Percentiles rank a stretch among this genome's conserved stretches.
phyloP scores from a whole-genome alignment of 2,888 invertebrate genomes.

The Meiosimyza decipiens region DNA sequence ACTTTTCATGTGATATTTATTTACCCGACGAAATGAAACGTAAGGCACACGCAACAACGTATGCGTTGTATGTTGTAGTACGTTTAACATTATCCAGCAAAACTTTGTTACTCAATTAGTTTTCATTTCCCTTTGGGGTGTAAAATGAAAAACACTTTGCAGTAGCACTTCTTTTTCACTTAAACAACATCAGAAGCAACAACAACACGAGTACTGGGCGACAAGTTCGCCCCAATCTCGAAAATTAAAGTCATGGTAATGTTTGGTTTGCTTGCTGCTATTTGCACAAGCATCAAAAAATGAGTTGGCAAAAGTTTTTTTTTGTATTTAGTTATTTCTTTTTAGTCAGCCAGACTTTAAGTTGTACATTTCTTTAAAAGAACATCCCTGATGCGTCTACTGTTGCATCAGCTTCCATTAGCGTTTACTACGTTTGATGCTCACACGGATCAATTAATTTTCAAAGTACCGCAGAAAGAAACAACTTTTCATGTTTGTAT shows the following conservation, averaged over 20 bases:
- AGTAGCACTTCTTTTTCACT: constrained; percentile 28
- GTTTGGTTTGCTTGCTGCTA: constrained; percentile 30
- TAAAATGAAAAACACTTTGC: constrained; percentile 55
- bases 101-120: constrained; percentile 61
- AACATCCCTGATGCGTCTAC: no score
- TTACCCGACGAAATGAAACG: constrained; percentile 44
- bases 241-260: not conserved
- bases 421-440: constrained; percentile 35
- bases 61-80: constrained; percentile 9
- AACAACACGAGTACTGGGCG: constrained; percentile 10
- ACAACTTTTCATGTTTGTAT: constrained; percentile 46
- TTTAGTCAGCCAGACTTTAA: not conserved
- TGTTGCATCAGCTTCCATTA: no score
- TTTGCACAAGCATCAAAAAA: constrained; percentile 46
- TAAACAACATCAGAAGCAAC: constrained; percentile 12
- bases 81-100: constrained; percentile 37
- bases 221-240: not conserved
- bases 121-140: constrained; percentile 53
- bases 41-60: constrained; percentile 4
- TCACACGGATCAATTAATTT: constrained; percentile 59
- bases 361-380: no score
- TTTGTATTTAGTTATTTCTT: not conserved
- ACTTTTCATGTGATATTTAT: constrained; percentile 61
- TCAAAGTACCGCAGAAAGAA: constrained; percentile 47
- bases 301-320: constrained; percentile 32